Evolutionary conservation across 2,113 vertebrate genomes (phyloP), one percentile per base, ranked within the genome.

Genomic region (Passer montanus): DNA sequence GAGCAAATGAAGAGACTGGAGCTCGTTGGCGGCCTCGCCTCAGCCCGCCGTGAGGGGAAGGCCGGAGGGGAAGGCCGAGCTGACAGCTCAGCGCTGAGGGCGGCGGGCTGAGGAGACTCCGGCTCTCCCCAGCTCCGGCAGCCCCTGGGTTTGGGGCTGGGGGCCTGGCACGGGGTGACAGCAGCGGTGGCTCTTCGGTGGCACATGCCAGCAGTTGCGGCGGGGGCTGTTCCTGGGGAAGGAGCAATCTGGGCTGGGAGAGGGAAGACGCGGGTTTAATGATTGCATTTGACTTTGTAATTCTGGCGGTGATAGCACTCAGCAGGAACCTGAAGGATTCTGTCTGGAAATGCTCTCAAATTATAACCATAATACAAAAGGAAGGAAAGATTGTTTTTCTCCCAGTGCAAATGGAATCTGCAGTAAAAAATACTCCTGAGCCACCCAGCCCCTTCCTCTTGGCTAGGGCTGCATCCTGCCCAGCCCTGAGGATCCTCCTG

Each of bases 201-300:
- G 79, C 79, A 88, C 69, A 85, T 66, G 76, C 55, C 46, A 18
- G 84, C 75, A 9, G 16, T 10, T 27, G 72, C 0, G 3, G 66
- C 14, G 56, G 64, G 90, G 56, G 35, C 76, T 87, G 73, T 10
- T 94, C 63, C 31, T 66, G 68, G 64, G 53, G 53, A 91, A 75
- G 84, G 82, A 95, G 84, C 78, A 88, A 52, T 93, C 87, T 94
- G 76, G 79, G 68, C 93, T 60, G 46, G 68, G 90, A 92, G 80
- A 91, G 78, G 75, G 64, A 94, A 89, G 90, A 85, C 68, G 58
- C 8, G 4, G 58, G 80, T 95, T 95, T 95, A 97, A 96, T 96
- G 94, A 97, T 97, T 97, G 94, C 97, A 96, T 97, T 97, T 97
- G 96, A 95, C 94, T 97, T 97, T 95, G 95, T 95, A 95, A 97